Evolutionary conservation across 2,797 vertebrate genomes (phyloP).

Genomic region (Alauda arvensis): DNA sequence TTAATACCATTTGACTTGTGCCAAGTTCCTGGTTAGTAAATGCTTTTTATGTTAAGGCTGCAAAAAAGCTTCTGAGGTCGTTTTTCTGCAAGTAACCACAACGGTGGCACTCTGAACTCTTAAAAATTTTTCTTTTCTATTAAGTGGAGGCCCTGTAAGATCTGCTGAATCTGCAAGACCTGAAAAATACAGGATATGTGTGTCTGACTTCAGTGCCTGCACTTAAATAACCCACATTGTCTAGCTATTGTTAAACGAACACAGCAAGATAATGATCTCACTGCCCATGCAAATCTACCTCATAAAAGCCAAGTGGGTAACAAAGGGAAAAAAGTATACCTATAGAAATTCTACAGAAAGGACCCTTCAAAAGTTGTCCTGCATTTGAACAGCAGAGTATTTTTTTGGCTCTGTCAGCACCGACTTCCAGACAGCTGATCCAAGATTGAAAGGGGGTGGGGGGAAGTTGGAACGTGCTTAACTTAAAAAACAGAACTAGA

Average conservation of each 20-base stretch:
- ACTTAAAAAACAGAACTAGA: slow-evolving; percentile 60
- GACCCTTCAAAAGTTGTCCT: slow-evolving; percentile 18
- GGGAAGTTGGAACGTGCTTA: slow-evolving; percentile 36
- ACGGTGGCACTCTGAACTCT: slow-evolving; percentile 55
- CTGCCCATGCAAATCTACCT: slow-evolving; percentile 49
- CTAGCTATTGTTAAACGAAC: slow-evolving; percentile 69
- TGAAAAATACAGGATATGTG: slow-evolving; percentile 74
- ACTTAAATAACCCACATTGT: slow-evolving; percentile 83
- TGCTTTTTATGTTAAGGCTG: slow-evolving; percentile 44
- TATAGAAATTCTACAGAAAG: slow-evolving; percentile 23
- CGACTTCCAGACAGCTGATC: slow-evolving; percentile 55
- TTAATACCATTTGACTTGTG: slow-evolving; percentile 17
- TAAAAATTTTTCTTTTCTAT: slow-evolving; percentile 59
- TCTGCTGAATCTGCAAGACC: slow-evolving; percentile 70
- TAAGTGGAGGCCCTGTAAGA: slow-evolving; percentile 71
- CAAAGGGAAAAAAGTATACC: slow-evolving; percentile 18
- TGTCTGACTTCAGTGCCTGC: slow-evolving; percentile 73
- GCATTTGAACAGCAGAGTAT: slow-evolving; percentile 15
- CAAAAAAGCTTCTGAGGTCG: slow-evolving; percentile 17
- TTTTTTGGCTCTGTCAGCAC: slow-evolving; percentile 26
- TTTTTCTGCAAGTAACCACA: slow-evolving; percentile 30
- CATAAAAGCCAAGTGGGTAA: slow-evolving; percentile 50
- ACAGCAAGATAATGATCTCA: slow-evolving; percentile 67
- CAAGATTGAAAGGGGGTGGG: slow-evolving; percentile 6
- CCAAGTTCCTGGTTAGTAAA: slow-evolving; percentile 71